These are phyloP conservation scores for Drosophila planitibia DNA, from an alignment of 2,888 invertebrate species.

Conservation along the genomic window DNA sequence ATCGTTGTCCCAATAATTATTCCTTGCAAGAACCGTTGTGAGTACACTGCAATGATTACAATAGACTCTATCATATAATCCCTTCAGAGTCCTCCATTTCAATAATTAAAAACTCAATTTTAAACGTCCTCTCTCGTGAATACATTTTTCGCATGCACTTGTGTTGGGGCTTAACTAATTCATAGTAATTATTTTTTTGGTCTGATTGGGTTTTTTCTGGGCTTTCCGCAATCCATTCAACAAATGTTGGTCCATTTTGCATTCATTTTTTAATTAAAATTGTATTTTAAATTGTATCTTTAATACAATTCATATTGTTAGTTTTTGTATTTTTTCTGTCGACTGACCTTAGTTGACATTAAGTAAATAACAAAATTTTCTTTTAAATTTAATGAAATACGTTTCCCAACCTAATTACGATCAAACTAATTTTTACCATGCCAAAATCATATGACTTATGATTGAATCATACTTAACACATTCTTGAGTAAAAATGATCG, in stretches of 20 bases:
- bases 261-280: not conserved
- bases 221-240: not conserved
- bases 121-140: too few relatives aligned
- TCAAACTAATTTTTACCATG: too few relatives aligned
- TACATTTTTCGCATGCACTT: not conserved
- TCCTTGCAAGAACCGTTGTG: not conserved
- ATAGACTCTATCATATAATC: too few relatives aligned
- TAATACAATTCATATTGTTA: not conserved
- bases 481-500: not conserved
- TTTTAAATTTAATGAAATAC: not conserved
- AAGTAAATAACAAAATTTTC: not conserved
- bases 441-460: not conserved
- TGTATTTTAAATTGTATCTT: not conserved
- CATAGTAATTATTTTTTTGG: not conserved
- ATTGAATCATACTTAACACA: not conserved
- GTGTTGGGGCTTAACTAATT: not conserved
- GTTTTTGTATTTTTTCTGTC: not conserved
- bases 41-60: not conserved
- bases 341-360: not conserved
- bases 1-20: not conserved
- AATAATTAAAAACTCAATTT: too few relatives aligned
- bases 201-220: not conserved
- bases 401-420: not conserved
- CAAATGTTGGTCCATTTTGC: not conserved
- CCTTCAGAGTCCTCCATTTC: too few relatives aligned